Base-by-base conservation (phyloP, 2,888 invertebrate genomes). In the Melipona bicolor region DNA sequence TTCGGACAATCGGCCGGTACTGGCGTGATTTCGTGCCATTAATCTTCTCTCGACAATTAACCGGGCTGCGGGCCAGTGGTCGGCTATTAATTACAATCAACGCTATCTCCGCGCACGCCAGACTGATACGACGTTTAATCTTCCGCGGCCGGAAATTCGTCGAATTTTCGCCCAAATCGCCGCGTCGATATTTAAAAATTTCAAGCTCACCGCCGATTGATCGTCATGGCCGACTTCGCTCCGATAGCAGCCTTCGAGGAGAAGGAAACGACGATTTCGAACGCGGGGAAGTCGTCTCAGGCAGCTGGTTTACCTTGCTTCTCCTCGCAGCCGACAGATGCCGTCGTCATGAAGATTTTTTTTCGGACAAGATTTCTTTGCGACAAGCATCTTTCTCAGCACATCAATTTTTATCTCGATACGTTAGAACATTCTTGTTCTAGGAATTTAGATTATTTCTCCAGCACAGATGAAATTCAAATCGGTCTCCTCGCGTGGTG, bases 21-120 rank as follows among this genome's bases (percentile, higher is more conserved):
- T 92, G 90, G 92, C 93, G 92, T 93, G 93, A 92, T 92, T 91
- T 89, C 87, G 82, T 90, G 91, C 91, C 92, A 92, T 93, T 93
- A 92, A 91, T 93, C 93, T 93, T 92, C 83, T 73, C 87, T 88
- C 91, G 92, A 93, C 92, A 93, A 94, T 93, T 93, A 94, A 93
- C 92, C 91, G 1, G 91, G 89, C 87, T 84, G 81, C 87, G 76
- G 83, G 83, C 81, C 91, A 91, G 91, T 91, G 90, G 88, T 85
- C 89, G 90, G 93, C 94, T 94, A 93, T 94, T 94, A 94, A 94
- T 94, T 94, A 93, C 94, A 94, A 94, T 94, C 93, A 94, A 91
- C 92, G 92, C 92, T 93, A 93, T 93, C 93, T 90, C 89, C 89
- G 81, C 89, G 88, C 87, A 79, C 86, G 77, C 71, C 82, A 81